Percentiles rank a stretch among this genome's conserved stretches.
Conservation (phyloP, 2,797 vertebrate species). For the Columba guinea region DNA sequence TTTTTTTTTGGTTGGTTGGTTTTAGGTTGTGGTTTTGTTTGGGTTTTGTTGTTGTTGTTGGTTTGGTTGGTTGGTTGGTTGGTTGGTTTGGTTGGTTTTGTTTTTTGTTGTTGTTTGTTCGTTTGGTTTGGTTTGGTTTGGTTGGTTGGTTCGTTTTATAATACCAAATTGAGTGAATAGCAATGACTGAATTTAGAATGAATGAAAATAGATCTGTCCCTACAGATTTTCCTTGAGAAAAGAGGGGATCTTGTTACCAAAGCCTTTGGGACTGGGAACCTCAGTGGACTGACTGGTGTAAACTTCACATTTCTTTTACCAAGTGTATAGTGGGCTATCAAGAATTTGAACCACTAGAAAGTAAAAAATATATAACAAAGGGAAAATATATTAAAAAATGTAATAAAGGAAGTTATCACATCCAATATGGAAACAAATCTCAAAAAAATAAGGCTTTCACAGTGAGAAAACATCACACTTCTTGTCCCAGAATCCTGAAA, state of each 20-base stretch:
- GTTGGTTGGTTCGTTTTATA: neutral
- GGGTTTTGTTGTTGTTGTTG: no score
- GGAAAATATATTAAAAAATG: no score
- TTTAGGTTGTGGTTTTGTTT: neutral
- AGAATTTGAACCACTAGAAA: neutral
- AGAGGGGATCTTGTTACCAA: neutral
- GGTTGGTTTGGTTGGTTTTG: neutral
- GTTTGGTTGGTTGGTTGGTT: no score
- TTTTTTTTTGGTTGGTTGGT: no score
- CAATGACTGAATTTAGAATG: neutral
- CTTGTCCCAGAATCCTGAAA: neutral
- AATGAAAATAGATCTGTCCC: neutral
- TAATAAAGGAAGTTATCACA: neutral
- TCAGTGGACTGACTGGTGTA: neutral
- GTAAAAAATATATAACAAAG: neutral
- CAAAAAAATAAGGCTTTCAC: neutral
- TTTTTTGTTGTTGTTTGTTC: no score
- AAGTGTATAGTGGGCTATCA: neutral
- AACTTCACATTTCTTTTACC: neutral
- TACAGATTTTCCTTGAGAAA: neutral
- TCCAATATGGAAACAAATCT: neutral
- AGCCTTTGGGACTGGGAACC: neutral
- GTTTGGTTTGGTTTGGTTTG: neutral
- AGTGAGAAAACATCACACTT: neutral
- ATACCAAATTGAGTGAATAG: neutral